Base-by-base conservation (phyloP, 2,888 invertebrate genomes). In the Phania funesta region DNA sequence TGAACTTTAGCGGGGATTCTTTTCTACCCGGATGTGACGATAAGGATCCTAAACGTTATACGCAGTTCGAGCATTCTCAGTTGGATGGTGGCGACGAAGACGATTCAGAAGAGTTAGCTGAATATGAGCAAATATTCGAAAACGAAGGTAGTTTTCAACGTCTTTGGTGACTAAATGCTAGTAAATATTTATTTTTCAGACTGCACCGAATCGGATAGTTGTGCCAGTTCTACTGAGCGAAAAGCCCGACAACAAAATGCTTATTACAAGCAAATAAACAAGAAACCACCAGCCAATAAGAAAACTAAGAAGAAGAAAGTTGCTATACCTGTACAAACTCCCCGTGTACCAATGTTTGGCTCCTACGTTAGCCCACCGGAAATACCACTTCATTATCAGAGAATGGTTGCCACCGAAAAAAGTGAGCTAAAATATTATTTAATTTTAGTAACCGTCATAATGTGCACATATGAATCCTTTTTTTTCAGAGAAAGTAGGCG, bases 141-240 rank as follows among this genome's bases (percentile, higher is more conserved):
- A 93, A 93, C 84, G 93, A 93, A 87, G 93, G 93, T 87, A 92
- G 92, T n/a, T n/a, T n/a, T n/a, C n/a, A n/a, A n/a, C n/a, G n/a
- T n/a, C n/a, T n/a, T n/a, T n/a, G n/a, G n/a, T n/a, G n/a, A n/a
- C n/a, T n/a, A n/a, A n/a, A n/a, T n/a, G n/a, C n/a, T n/a, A n/a
- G n/a, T n/a, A n/a, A n/a, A n/a, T 29, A 38, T 7, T 38, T 35
- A 38, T 65, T 16, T 2, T 80, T 6, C 32, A 88, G 88, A 89
- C 85, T 96, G 96, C 91, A 96, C 96, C 76, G 97, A 98, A 91
- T 97, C 97, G 6, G 97, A 98, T 91, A 97, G 96, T 86, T 97
- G 97, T 85, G 96, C 90, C 41, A 91, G 91, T 83, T 91, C 91
- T 35, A 90, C 91, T n/a, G 91, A 91, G 84, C 87, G 90, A 71